phyloP scores from a whole-genome alignment of 2,888 invertebrate genomes.

The Neria commutata region DNA sequence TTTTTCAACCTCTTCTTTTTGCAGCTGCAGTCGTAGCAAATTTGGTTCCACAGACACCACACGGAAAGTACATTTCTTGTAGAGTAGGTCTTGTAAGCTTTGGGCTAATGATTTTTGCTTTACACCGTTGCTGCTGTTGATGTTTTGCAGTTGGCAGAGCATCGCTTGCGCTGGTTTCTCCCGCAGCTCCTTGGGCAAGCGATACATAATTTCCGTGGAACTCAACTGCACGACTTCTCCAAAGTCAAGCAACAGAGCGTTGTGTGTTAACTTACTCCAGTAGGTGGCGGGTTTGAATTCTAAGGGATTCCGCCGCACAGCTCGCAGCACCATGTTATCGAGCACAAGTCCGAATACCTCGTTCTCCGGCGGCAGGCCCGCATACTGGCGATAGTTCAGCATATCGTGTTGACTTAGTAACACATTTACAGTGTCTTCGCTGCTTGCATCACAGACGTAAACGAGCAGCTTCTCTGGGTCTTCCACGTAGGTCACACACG shows the following conservation, averaged over 20 bases:
- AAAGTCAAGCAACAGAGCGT: conserved; percentile 29
- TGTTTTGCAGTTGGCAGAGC: conserved; percentile 27
- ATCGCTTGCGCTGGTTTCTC: conserved; percentile 30
- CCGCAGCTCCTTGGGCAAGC: conserved; percentile 23
- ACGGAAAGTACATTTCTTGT: neutral
- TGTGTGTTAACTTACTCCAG: neutral
- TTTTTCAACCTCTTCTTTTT: too few species aligned
- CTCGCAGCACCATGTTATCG: neutral
- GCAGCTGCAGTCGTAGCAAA: neutral
- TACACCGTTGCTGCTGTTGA: too few species aligned
- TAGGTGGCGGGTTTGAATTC: neutral
- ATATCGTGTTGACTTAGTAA: too few species aligned
- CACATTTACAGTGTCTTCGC: too few species aligned
- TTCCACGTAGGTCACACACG: neutral
- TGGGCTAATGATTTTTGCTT: neutral
- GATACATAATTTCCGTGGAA: conserved; percentile 26
- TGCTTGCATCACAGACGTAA: neutral
- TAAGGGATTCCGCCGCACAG: neutral
- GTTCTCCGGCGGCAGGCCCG: conserved; percentile 14
- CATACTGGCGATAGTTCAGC: conserved; percentile 29
- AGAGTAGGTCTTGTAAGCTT: neutral
- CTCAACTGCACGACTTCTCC: conserved; percentile 30
- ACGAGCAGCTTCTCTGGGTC: neutral
- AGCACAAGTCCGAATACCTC: conserved; percentile 25
- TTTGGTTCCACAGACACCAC: neutral